Percentiles rank a stretch among this genome's conserved stretches.
Conservation (phyloP, 2,797 vertebrate species). For the Manis crassicaudata region DNA sequence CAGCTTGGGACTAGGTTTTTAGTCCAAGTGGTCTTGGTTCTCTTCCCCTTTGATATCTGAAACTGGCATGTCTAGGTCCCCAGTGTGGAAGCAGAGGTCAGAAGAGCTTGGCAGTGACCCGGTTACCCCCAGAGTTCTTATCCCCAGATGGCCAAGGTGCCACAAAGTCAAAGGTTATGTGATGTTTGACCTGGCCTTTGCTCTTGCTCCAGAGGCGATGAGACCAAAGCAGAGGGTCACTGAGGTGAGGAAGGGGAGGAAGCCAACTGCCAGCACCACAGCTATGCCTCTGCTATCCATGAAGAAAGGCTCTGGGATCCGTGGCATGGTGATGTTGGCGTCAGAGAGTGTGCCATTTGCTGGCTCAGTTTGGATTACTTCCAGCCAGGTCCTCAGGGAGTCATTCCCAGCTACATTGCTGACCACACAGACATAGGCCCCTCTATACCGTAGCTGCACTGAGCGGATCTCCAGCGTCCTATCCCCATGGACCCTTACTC, state of each 20-base stretch:
- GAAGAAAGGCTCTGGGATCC: constrained; percentile 84
- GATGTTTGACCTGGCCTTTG: constrained; percentile 92
- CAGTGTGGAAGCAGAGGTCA: constrained; percentile 47
- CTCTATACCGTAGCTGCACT: constrained; percentile 90
- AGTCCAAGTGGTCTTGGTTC: background rate
- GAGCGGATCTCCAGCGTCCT: constrained; percentile 92
- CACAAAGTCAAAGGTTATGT: constrained; percentile 92
- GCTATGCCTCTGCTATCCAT: constrained; percentile 91
- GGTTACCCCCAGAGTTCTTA: constrained; percentile 81
- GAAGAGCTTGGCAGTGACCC: constrained; percentile 81
- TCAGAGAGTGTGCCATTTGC: constrained; percentile 62
- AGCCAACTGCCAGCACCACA: constrained; percentile 93
- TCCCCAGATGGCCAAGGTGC: constrained; percentile 84
- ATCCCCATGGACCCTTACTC: constrained; percentile 88
- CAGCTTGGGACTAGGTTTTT: background rate
- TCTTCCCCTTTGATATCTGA: background rate
- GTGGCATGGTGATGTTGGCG: constrained; percentile 76
- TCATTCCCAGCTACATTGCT: constrained; percentile 93
- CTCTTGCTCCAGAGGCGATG: constrained; percentile 96
- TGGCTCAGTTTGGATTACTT: constrained; percentile 82
- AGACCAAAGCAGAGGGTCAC: constrained; percentile 94
- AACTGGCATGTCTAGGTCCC: background rate
- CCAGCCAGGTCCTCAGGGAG: constrained; percentile 89
- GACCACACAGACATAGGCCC: constrained; percentile 90
- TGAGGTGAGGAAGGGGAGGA: constrained; percentile 93